Conservation (phyloP, 2,888 invertebrate genomes). For the Epinotia demarniana region DNA sequence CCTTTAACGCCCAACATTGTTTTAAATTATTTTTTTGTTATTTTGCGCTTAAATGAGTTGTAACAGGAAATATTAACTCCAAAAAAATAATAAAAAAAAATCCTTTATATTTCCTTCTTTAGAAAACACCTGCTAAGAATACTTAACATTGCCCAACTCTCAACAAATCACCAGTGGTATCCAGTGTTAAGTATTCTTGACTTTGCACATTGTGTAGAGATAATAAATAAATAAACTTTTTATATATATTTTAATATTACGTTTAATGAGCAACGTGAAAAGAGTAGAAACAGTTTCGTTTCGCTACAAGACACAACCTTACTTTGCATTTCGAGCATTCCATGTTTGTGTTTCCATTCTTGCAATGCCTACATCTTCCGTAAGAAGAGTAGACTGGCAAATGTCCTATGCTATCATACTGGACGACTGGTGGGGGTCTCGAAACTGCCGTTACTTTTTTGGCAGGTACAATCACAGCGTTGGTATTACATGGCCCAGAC, state of each 20-base stretch:
- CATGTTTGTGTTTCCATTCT: neutral
- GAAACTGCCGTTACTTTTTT: conserved; percentile 1
- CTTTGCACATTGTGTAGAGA: conserved; percentile 12
- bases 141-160: no score
- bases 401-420: neutral
- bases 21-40: no score
- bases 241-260: no score
- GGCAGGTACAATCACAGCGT: conserved; percentile 4
- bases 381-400: neutral
- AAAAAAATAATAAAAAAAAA: no score
- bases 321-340: neutral
- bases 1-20: no score
- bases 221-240: conserved; percentile 1
- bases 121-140: no score
- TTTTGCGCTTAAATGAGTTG: no score
- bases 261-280: neutral
- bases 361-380: conserved; percentile 1
- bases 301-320: neutral
- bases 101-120: no score
- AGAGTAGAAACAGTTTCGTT: neutral
- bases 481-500: neutral
- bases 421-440: neutral
- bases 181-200: conserved; percentile 8
- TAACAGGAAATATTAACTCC: no score
- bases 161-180: no score